A percentile compares a stretch with the other conserved stretches of the same genome.
phyloP scores from a whole-genome alignment of 2,113 vertebrate species.

The Galemys pyrenaicus region DNA sequence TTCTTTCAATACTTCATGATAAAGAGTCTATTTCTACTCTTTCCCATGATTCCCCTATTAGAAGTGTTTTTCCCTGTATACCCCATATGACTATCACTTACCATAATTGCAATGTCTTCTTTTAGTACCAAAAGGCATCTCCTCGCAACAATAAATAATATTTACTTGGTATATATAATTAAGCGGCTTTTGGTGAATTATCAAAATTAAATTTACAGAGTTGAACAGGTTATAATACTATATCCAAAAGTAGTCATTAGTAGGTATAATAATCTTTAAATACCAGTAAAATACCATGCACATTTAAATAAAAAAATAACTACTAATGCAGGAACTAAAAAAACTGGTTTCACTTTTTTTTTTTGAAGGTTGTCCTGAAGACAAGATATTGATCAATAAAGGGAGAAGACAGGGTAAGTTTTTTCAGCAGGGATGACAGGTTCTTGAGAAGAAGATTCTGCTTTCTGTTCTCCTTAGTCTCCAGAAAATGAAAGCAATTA shows the following conservation, averaged over 20 bases:
- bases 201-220: conserved; percentile 30
- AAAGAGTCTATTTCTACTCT: background rate
- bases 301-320: background rate
- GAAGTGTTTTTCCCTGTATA: conserved; percentile 44
- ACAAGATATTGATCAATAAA: background rate
- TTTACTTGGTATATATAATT: conserved; percentile 30
- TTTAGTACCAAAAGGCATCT: background rate
- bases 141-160: background rate
- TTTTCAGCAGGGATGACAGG: background rate
- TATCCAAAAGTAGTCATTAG: background rate
- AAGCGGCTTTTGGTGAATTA: background rate
- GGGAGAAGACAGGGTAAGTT: background rate
- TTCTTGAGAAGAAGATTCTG: conserved; percentile 29
- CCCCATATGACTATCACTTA: conserved; percentile 3
- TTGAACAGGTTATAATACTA: conserved; percentile 18
- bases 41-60: background rate
- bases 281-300: background rate
- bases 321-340: background rate
- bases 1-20: background rate
- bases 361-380: conserved; percentile 18
- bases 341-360: background rate
- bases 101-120: background rate
- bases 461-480: background rate
- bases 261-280: background rate
- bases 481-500: background rate